These are phyloP conservation scores for Aphelenchoides fujianensis DNA, from an alignment of 1,140 invertebrate species.

Conservation along the genomic window DNA sequence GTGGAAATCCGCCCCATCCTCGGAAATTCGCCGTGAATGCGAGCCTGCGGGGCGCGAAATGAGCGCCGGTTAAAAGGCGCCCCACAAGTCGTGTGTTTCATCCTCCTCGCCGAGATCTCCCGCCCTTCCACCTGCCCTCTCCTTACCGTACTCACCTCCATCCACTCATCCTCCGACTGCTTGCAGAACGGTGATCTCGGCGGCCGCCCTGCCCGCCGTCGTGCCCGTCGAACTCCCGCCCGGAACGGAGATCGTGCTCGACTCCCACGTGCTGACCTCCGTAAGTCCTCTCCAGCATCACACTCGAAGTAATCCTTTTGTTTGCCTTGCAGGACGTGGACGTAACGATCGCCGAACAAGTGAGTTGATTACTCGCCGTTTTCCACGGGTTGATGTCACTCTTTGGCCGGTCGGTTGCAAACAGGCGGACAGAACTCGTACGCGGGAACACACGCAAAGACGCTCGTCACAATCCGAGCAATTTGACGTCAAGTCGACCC, in stretches of 20 bases:
- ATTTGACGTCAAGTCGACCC: not conserved
- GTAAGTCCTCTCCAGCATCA: no score
- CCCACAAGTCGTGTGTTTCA: no score
- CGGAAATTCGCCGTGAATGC: not conserved
- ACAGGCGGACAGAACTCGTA: slow-evolving; percentile 29
- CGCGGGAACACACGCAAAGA: not conserved
- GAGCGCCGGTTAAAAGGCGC: not conserved
- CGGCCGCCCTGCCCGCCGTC: slow-evolving; percentile 18
- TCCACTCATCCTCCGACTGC: not conserved
- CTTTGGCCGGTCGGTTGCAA: no score
- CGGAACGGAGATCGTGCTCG: slow-evolving; percentile 60
- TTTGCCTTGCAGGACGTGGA: no score
- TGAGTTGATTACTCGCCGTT: no score
- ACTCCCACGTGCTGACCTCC: slow-evolving; percentile 60
- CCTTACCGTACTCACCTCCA: not conserved
- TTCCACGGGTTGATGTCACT: no score
- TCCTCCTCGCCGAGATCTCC: no score
- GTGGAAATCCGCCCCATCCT: no score
- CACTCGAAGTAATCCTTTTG: no score
- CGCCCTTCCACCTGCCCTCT: not conserved
- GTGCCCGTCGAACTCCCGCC: slow-evolving; percentile 55
- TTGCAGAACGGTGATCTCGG: slow-evolving; percentile 10
- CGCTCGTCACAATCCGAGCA: not conserved
- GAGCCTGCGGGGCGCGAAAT: not conserved
- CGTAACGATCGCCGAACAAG: slow-evolving; percentile 57